Evolutionary conservation across 2,797 vertebrate genomes (phyloP).

Genomic region (Galago senegalensis): DNA sequence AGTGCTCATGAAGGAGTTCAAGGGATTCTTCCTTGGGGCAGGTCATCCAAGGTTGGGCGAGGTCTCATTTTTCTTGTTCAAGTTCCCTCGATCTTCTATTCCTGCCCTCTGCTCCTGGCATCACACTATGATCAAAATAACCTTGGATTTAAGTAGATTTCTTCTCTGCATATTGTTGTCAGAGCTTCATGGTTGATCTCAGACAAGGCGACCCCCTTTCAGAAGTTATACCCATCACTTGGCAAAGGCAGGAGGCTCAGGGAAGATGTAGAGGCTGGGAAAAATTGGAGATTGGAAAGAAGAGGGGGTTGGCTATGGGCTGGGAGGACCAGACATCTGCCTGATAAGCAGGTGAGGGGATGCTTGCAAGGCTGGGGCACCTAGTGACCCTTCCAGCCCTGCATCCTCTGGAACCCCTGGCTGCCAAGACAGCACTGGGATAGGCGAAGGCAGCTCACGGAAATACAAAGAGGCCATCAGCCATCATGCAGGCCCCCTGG

Average conservation of each 20-base stretch:
- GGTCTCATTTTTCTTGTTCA: background rate
- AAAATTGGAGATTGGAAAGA: background rate
- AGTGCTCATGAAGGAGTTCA: background rate
- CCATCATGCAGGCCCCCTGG: rapidly evolving
- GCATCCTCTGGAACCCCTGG: rapidly evolving
- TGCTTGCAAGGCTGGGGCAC: rapidly evolving
- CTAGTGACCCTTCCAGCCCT: rapidly evolving
- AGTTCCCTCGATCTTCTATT: background rate
- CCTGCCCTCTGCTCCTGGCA: background rate
- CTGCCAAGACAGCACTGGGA: background rate
- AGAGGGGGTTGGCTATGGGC: background rate
- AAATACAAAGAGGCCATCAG: background rate
- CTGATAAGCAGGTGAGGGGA: background rate
- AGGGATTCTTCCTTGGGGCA: background rate
- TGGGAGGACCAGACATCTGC: background rate
- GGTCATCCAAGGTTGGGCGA: background rate
- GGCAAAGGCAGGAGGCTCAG: background rate
- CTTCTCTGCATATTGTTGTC: too few relatives aligned
- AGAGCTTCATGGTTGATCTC: background rate
- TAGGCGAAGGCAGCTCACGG: background rate
- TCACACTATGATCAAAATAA: background rate
- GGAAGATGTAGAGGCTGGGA: background rate
- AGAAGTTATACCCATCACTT: background rate
- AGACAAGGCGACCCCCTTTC: background rate
- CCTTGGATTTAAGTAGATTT: background rate